Percentiles rank a stretch among this genome's conserved stretches.
Conservation (phyloP, 2,797 vertebrate species). For the Silurus lanzhouensis region DNA sequence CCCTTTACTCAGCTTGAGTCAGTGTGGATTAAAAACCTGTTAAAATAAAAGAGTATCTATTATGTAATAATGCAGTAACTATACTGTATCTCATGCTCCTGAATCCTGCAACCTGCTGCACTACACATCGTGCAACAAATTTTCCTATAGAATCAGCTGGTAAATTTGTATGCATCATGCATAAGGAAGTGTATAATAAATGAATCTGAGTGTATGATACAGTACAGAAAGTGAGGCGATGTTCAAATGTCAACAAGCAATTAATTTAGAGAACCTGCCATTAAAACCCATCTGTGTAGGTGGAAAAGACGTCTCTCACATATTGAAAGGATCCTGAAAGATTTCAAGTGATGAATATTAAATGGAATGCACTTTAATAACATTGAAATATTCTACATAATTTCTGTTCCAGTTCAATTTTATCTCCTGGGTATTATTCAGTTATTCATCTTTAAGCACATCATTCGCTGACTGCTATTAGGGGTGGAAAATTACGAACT, state of each 20-base stretch:
- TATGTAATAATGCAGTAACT: background rate
- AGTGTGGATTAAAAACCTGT: background rate
- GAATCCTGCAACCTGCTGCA: background rate
- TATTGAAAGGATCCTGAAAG: background rate
- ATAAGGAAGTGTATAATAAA: background rate
- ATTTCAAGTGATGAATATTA: background rate
- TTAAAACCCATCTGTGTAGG: conserved; percentile 11
- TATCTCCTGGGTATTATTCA: background rate
- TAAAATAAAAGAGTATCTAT: background rate
- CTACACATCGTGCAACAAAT: background rate
- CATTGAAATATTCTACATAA: background rate
- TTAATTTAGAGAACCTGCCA: background rate
- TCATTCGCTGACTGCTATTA: background rate
- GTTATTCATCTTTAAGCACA: background rate
- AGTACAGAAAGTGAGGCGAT: conserved; percentile 1
- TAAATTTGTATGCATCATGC: background rate
- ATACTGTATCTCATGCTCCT: background rate
- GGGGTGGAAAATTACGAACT: background rate
- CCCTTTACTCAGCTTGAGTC: background rate
- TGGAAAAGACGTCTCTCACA: background rate
- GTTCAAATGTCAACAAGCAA: conserved; percentile 22
- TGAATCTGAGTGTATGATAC: background rate
- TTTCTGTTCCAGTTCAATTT: background rate
- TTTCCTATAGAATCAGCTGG: too few species aligned
- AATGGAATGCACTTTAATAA: background rate